These are phyloP conservation scores for Schrankia costaestrigalis DNA, from an alignment of 2,888 invertebrate genomes.

Conservation along the genomic window DNA sequence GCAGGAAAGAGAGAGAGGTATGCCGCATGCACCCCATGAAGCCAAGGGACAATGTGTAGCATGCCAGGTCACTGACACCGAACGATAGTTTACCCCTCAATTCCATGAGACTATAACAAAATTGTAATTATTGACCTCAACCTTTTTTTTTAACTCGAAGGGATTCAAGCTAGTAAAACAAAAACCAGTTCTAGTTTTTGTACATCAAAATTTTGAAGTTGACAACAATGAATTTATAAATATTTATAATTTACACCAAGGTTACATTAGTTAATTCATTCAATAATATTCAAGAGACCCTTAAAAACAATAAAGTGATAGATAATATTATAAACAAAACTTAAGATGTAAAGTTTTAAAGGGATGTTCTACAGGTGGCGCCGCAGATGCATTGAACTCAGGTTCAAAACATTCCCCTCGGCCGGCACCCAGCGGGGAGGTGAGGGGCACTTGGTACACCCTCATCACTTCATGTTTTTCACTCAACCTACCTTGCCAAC, in stretches of 20 bases:
- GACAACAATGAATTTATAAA: too few species aligned
- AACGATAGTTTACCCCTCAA: slow-evolving; percentile 51
- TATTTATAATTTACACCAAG: too few species aligned
- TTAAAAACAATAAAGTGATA: too few species aligned
- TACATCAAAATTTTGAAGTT: too few species aligned
- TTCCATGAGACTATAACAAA: slow-evolving; percentile 34
- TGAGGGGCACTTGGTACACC: slow-evolving; percentile 37
- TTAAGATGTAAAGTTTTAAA: slow-evolving; percentile 2
- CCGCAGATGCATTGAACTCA: slow-evolving; percentile 59
- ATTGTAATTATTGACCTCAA: slow-evolving; percentile 32
- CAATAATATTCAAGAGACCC: too few species aligned
- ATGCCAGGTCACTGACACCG: slow-evolving; percentile 70
- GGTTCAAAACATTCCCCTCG: slow-evolving; percentile 53
- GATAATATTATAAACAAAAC: too few species aligned
- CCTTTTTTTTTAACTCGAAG: too few species aligned
- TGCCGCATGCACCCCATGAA: slow-evolving; percentile 66
- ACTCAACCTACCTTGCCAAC: slow-evolving; percentile 39
- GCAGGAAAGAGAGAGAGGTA: slow-evolving; percentile 52
- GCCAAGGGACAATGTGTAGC: slow-evolving; percentile 60
- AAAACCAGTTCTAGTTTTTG: too few species aligned
- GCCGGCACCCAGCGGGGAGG: slow-evolving; percentile 25
- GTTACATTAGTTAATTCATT: too few species aligned
- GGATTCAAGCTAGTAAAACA: too few species aligned
- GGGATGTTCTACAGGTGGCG: slow-evolving; percentile 48
- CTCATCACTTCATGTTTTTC: slow-evolving; percentile 53